Percentiles rank a stretch among this genome's conserved stretches.
Evolutionary conservation across 2,888 invertebrate genomes (phyloP).

Genomic region (Nomada fucata): DNA sequence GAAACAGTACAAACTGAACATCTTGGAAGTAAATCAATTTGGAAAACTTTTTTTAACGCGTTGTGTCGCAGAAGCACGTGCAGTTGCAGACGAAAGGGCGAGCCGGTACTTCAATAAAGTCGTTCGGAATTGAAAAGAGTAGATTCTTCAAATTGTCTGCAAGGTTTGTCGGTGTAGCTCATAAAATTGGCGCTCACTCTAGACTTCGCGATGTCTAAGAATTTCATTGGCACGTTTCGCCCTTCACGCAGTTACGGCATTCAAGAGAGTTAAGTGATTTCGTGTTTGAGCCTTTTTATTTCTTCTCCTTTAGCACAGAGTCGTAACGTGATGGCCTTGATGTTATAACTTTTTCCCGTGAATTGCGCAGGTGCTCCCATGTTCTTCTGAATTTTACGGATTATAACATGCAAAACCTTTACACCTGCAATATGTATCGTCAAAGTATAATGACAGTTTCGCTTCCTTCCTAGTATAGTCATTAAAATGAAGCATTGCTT

Average conservation of each 20-base stretch:
- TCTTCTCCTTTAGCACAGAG: conserved; percentile 10
- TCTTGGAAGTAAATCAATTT: conserved; percentile 69
- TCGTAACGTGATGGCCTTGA: conserved; percentile 30
- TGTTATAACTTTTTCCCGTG: conserved; percentile 32
- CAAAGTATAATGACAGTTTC: background rate
- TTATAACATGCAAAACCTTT: conserved; percentile 7
- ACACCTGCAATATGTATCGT: background rate
- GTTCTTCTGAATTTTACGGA: conserved; percentile 18
- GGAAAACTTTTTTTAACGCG: conserved; percentile 75
- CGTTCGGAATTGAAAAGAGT: conserved; percentile 55
- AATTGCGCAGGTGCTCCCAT: conserved; percentile 8
- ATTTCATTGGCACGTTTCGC: conserved; percentile 69
- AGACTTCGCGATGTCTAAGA: conserved; percentile 52
- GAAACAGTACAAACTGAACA: conserved; percentile 52
- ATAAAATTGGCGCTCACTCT: conserved; percentile 63
- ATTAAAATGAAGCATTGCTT: no score
- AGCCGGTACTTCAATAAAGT: conserved; percentile 37
- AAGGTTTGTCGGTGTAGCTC: conserved; percentile 69
- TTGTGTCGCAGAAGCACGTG: conserved; percentile 69
- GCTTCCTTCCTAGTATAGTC: background rate
- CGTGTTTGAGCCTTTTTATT: conserved; percentile 43
- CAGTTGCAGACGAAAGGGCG: conserved; percentile 24
- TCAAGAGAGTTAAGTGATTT: conserved; percentile 65
- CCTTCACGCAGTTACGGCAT: conserved; percentile 37
- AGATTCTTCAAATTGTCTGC: conserved; percentile 57